A percentile compares a stretch with the other conserved stretches of the same genome.
Conservation (phyloP, 2,797 vertebrate genomes). For the Pogoniulus pusillus region DNA sequence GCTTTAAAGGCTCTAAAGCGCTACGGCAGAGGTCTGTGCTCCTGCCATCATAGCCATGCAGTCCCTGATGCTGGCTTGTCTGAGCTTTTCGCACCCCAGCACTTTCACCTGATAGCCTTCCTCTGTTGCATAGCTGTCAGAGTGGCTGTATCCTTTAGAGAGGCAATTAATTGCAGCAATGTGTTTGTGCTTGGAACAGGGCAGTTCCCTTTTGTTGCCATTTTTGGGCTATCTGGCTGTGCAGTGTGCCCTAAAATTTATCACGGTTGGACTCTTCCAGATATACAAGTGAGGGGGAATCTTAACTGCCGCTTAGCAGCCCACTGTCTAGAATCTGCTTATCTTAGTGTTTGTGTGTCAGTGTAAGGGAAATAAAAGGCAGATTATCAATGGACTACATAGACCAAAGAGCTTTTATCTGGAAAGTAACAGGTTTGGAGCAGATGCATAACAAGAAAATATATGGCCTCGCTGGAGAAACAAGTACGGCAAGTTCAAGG, state of each 20-base stretch:
- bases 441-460: slow-evolving; percentile 1
- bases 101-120: not conserved
- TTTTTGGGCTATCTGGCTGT: not conserved
- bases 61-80: not conserved
- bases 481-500: slow-evolving; percentile 42
- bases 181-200: not conserved
- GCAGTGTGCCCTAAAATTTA: not conserved
- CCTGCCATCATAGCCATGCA: not conserved
- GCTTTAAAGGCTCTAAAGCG: not conserved
- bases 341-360: not conserved
- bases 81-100: not conserved
- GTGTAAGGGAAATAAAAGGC: not conserved
- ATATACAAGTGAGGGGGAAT: not conserved
- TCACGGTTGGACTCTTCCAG: not conserved
- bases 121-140: not conserved
- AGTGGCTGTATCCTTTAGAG: not conserved
- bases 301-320: not conserved
- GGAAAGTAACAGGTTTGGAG: not conserved
- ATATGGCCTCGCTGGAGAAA: not conserved
- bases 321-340: not conserved
- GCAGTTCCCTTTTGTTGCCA: not conserved
- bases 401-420: slow-evolving; percentile 9
- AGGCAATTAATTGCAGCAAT: not conserved
- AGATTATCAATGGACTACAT: not conserved
- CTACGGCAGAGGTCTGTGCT: not conserved